These are phyloP conservation scores for Esox niger DNA, from an alignment of 2,113 vertebrate genomes.

Conservation along the genomic window DNA sequence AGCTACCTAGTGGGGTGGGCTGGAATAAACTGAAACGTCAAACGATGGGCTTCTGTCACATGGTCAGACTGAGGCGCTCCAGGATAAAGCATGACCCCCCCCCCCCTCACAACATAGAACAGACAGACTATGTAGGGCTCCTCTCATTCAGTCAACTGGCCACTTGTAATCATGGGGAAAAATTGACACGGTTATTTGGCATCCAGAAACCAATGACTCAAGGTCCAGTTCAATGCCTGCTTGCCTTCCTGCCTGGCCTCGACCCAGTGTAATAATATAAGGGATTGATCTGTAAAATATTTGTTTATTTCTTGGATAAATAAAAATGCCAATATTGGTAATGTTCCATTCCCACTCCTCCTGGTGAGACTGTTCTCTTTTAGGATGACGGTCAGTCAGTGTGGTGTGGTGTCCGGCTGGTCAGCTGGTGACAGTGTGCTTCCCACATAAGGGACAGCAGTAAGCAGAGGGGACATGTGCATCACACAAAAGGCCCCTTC, in stretches of 20 bases:
- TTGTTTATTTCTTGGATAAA: constrained; percentile 4
- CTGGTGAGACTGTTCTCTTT: constrained; percentile 5
- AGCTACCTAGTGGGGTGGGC: too few species aligned
- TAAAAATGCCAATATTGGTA: constrained; percentile 46
- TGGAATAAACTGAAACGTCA: constrained; percentile 19
- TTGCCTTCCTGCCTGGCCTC: neutral
- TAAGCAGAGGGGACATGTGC: neutral
- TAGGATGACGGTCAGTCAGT: neutral
- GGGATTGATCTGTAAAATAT: neutral
- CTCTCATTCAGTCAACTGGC: neutral
- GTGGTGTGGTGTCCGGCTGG: neutral
- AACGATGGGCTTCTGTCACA: constrained; percentile 31
- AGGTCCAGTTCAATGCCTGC: too few species aligned
- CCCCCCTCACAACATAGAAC: neutral
- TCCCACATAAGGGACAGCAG: neutral
- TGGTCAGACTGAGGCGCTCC: constrained; percentile 24
- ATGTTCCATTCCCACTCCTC: constrained; percentile 16
- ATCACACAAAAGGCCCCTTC: neutral
- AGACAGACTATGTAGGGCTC: neutral
- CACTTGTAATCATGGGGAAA: neutral
- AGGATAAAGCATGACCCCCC: constrained; percentile 29
- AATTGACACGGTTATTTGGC: neutral
- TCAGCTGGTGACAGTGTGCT: neutral
- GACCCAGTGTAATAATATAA: neutral
- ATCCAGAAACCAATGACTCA: neutral